phyloP scores from a whole-genome alignment of 2,797 vertebrate genomes.

The Anguilla pacifica region DNA sequence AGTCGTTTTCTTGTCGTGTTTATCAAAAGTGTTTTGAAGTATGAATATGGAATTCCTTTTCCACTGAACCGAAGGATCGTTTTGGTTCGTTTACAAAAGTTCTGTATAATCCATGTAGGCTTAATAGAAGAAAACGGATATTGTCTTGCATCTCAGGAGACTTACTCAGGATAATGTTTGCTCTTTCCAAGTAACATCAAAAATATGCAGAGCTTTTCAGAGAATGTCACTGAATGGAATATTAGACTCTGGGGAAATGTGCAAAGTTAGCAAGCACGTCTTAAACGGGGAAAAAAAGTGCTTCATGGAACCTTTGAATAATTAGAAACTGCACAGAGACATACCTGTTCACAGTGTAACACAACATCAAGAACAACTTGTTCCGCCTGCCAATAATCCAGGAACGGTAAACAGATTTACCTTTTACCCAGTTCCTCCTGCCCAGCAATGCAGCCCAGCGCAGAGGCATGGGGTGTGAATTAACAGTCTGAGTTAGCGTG shows the following conservation, averaged over 20 bases:
- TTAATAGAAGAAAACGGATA: conserved; percentile 5
- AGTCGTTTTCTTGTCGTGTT: neutral
- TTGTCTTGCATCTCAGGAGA: neutral
- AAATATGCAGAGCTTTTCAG: neutral
- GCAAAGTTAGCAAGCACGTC: neutral
- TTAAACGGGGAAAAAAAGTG: conserved; percentile 36
- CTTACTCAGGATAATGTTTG: conserved; percentile 6
- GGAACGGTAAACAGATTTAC: conserved; percentile 41
- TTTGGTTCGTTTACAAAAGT: neutral
- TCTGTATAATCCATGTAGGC: neutral
- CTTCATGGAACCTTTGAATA: conserved; percentile 51
- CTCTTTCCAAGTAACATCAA: conserved; percentile 17
- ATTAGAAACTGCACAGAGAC: conserved; percentile 44
- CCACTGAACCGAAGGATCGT: conserved; percentile 21
- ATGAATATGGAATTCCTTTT: conserved; percentile 47
- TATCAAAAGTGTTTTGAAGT: neutral
- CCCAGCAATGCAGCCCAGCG: conserved; percentile 34
- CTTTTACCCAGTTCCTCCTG: conserved; percentile 48
- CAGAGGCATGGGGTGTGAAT: conserved; percentile 39
- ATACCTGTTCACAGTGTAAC: conserved; percentile 37
- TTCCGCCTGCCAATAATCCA: conserved; percentile 22
- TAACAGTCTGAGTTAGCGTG: conserved; percentile 50
- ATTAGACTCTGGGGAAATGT: conserved; percentile 24
- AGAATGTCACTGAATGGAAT: conserved; percentile 24
- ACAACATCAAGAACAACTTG: conserved; percentile 40